These are phyloP conservation scores for Pelecanoides urinatrix DNA, from an alignment of 2,113 vertebrate genomes.

Conservation along the genomic window DNA sequence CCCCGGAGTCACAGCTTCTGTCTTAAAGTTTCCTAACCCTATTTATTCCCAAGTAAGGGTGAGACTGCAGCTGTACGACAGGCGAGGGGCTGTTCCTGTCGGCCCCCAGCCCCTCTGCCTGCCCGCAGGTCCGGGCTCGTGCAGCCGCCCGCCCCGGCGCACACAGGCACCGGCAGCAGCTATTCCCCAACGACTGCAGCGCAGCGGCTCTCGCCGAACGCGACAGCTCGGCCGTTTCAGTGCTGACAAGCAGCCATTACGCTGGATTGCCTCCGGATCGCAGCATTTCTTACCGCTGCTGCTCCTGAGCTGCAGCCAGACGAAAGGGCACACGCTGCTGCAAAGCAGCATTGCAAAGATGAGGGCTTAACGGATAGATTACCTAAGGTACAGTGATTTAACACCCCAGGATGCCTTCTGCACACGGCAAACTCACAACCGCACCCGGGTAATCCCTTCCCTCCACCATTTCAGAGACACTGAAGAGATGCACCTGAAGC, in stretches of 20 bases:
- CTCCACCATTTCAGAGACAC: not conserved
- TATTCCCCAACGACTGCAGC: rapidly evolving
- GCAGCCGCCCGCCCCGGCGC: not conserved
- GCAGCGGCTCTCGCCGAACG: not conserved
- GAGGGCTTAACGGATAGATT: rapidly evolving
- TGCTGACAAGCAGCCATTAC: not conserved
- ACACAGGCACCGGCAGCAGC: not conserved
- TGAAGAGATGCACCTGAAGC: not conserved
- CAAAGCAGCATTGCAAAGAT: rapidly evolving
- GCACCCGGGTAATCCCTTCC: not conserved
- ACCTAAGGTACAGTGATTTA: rapidly evolving
- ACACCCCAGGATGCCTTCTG: not conserved
- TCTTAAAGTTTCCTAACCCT: not conserved
- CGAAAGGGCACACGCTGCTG: rapidly evolving
- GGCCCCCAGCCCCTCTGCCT: rapidly evolving
- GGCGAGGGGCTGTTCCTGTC: not conserved
- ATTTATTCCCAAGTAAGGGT: not conserved
- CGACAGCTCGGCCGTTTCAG: not conserved
- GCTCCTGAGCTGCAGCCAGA: not conserved
- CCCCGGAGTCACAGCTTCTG: not conserved
- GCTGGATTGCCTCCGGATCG: not conserved
- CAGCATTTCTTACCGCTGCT: not conserved
- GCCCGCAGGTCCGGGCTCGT: not conserved
- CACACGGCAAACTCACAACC: rapidly evolving
- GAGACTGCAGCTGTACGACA: not conserved